Percentiles rank a stretch among this genome's conserved stretches.
These are phyloP conservation scores for Sepiola atlantica DNA, from an alignment of 2,888 invertebrate species.

Conservation along the genomic window DNA sequence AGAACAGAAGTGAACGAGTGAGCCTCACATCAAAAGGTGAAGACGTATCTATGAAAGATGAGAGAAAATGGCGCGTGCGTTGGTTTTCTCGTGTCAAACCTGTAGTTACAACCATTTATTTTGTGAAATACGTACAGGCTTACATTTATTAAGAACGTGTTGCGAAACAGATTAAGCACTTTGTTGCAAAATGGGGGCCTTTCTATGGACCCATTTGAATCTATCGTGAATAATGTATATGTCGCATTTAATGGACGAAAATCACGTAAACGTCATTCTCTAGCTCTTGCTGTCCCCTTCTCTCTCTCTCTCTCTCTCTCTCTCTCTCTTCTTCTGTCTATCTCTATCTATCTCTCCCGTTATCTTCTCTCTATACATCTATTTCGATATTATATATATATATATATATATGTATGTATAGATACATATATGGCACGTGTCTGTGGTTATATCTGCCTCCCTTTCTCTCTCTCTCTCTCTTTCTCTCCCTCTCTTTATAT, in stretches of 20 bases:
- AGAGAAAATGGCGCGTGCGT: not conserved
- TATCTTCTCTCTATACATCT: too few relatives aligned
- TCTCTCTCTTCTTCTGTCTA: not conserved
- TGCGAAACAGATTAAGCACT: not conserved
- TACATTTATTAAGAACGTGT: not conserved
- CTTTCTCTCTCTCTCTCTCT: too few relatives aligned
- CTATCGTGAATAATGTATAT: not conserved
- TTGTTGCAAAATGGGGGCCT: not conserved
- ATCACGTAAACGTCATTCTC: not conserved
- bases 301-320: not conserved
- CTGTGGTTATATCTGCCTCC: too few relatives aligned
- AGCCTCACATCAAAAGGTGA: not conserved
- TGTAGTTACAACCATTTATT: not conserved
- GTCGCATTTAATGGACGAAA: not conserved
- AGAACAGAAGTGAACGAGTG: not conserved
- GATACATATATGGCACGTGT: too few relatives aligned
- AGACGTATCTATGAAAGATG: too few relatives aligned
- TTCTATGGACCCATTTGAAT: not conserved
- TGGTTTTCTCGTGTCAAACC: not conserved
- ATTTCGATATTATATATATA: too few relatives aligned
- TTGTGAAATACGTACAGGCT: not conserved
- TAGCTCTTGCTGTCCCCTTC: fast-evolving
- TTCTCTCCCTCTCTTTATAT: too few relatives aligned
- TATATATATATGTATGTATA: not conserved
- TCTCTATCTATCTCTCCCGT: not conserved